Evolutionary conservation across 2,888 invertebrate genomes (phyloP).

Genomic region (Limnephilus lunatus): DNA sequence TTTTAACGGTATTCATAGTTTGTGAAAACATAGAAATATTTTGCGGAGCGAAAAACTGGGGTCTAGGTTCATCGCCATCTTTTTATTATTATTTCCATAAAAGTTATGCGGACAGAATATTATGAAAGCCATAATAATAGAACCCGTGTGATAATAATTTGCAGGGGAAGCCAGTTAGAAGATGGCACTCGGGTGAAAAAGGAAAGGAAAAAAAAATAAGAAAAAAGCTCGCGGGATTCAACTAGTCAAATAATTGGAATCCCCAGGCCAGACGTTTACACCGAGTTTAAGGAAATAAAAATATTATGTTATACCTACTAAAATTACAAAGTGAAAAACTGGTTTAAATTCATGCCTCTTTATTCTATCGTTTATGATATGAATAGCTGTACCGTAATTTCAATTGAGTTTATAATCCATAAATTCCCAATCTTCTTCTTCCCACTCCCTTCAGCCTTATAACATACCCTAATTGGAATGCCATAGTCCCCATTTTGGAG

Average conservation of each 20-base stretch:
- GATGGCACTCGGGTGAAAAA: conserved; percentile 33
- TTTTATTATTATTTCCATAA: not conserved
- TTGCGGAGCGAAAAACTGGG: not conserved
- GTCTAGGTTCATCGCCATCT: not conserved
- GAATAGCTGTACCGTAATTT: too few species aligned
- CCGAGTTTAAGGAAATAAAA: not conserved
- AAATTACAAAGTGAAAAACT: not conserved
- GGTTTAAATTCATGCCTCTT: not conserved
- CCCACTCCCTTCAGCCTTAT: too few species aligned
- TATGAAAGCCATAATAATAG: not conserved
- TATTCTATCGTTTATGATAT: not conserved
- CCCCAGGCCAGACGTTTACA: conserved; percentile 7
- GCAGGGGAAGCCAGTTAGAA: conserved; percentile 15
- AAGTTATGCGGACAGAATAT: conserved; percentile 12
- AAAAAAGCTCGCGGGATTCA: conserved; percentile 28
- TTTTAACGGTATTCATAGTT: too few species aligned
- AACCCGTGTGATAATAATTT: not conserved
- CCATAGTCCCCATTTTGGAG: too few species aligned
- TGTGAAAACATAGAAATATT: not conserved
- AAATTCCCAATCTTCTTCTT: too few species aligned
- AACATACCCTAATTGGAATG: too few species aligned
- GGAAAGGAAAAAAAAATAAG: not conserved
- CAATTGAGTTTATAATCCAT: too few species aligned
- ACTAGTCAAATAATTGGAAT: conserved; percentile 39
- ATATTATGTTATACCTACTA: not conserved